These are phyloP conservation scores for Strigamia transsilvanica DNA, from an alignment of 2,888 invertebrate species.

Conservation along the genomic window DNA sequence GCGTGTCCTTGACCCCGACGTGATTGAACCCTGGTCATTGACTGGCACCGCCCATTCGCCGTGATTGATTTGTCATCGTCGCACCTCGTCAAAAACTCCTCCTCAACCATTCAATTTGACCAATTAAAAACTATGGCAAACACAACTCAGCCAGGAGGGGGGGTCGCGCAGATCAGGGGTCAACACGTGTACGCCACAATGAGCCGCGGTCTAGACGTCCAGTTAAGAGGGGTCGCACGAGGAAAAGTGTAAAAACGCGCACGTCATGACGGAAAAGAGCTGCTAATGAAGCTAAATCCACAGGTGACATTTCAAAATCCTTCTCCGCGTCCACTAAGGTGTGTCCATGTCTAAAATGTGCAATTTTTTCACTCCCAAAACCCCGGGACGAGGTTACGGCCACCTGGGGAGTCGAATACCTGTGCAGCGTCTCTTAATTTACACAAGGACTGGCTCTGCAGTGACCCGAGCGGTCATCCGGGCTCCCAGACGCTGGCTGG, in stretches of 20 bases:
- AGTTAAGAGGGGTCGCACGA: background rate
- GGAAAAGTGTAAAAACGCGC: background rate
- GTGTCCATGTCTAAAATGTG: background rate
- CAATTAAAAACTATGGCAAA: background rate
- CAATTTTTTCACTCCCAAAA: background rate
- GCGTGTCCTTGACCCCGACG: background rate
- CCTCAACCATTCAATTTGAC: background rate
- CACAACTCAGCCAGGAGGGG: too few species aligned
- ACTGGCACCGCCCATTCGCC: background rate
- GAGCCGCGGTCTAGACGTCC: background rate
- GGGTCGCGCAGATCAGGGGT: background rate
- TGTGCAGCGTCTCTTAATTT: background rate
- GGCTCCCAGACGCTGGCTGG: constrained; percentile 9
- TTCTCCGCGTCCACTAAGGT: background rate
- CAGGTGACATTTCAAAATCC: background rate
- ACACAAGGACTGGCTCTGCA: background rate
- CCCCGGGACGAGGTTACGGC: background rate
- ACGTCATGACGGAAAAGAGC: background rate
- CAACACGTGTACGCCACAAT: background rate
- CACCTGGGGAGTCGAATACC: constrained; percentile 7
- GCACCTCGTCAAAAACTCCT: constrained; percentile 1
- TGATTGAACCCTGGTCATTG: constrained; percentile 8
- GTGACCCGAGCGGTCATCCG: constrained; percentile 9
- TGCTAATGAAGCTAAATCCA: constrained; percentile 20
- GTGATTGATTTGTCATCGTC: constrained; percentile 6